A percentile compares a stretch with the other conserved stretches of the same genome.
Conservation (phyloP, 2,113 vertebrate species). For the Lepus timidus region DNA sequence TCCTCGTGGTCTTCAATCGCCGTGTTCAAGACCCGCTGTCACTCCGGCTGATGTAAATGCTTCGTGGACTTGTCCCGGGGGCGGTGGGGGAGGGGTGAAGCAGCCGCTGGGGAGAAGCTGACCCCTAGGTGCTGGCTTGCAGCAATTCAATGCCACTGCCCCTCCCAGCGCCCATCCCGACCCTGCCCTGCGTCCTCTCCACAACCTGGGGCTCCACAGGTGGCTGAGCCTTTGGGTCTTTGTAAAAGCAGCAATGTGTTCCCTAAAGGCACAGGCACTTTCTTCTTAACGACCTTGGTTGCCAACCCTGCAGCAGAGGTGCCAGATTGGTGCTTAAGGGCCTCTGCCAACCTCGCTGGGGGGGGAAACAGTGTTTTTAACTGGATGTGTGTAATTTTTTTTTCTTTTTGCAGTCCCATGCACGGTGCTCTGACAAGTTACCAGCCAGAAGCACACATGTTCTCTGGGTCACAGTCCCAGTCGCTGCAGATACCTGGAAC, state of each 20-base stretch:
- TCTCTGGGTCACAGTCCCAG: not conserved
- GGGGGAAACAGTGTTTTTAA: not conserved
- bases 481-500: not conserved
- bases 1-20: not conserved
- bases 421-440: not conserved
- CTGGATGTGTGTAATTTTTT: not conserved
- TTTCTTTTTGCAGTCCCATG: not conserved
- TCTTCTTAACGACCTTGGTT: conserved; percentile 10
- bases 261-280: not conserved
- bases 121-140: not conserved
- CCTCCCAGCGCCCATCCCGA: not conserved
- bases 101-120: not conserved
- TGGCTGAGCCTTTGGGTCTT: not conserved
- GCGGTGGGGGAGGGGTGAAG: no score
- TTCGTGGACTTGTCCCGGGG: not conserved
- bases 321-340: not conserved
- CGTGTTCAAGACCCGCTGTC: not conserved
- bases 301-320: not conserved
- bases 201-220: not conserved
- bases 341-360: not conserved
- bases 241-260: not conserved
- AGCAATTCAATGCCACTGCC: not conserved
- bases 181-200: not conserved
- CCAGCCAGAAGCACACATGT: not conserved
- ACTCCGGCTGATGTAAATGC: no score